Percentiles rank a stretch among this genome's conserved stretches.
These are phyloP conservation scores for Chlorops oryzae DNA, from an alignment of 1,140 invertebrate genomes.

Conservation along the genomic window DNA sequence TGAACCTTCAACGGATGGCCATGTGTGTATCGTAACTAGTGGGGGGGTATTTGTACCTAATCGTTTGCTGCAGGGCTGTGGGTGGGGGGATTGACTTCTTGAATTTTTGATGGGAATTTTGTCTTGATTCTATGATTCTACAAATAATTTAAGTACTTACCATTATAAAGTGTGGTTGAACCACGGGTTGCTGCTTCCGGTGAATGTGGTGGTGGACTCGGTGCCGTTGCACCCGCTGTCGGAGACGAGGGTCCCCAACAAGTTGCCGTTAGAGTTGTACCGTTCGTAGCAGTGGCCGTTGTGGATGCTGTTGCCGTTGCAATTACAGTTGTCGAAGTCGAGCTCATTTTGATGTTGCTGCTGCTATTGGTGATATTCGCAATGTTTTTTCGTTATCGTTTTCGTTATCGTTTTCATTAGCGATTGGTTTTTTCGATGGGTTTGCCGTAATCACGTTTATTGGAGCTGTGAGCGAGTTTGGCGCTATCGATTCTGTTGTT, in stretches of 20 bases:
- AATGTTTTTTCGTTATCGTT: conserved; percentile 49
- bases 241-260: conserved; percentile 67
- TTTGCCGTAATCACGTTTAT: background rate
- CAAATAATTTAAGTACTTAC: no score
- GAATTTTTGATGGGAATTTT: no score
- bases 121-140: no score
- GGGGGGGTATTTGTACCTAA: no score
- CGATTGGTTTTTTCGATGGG: no score
- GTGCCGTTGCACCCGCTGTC: conserved; percentile 64
- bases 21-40: no score
- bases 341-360: conserved; percentile 17
- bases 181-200: conserved; percentile 51
- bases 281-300: conserved; percentile 29
- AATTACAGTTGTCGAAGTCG: no score
- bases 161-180: conserved; percentile 58
- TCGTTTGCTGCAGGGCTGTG: no score
- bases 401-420: background rate
- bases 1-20: no score
- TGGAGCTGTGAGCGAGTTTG: background rate
- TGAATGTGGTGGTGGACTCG: conserved; percentile 63
- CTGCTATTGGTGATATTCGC: conserved; percentile 18
- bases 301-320: conserved; percentile 26
- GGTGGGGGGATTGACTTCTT: no score
- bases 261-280: conserved; percentile 47
- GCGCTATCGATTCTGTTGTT: conserved; percentile 37